Conservation (phyloP, 64 coral and sea anemone genomes). For the Platygyra sinensis region DNA sequence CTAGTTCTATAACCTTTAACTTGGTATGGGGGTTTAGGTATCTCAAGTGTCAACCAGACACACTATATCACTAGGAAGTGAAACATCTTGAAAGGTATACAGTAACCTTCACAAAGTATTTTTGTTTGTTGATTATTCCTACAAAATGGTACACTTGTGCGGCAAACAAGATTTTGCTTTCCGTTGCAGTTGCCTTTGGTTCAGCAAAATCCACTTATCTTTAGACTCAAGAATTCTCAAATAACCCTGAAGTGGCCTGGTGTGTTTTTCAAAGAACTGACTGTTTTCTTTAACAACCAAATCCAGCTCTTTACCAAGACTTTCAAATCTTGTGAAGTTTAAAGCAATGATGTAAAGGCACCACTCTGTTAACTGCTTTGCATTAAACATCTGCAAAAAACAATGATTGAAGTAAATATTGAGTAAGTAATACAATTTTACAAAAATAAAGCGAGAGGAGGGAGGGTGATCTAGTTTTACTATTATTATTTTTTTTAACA, state of each 20-base stretch:
- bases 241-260: conserved; percentile 27
- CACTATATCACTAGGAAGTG: too few species aligned
- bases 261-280: conserved; percentile 40
- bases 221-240: background rate
- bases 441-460: background rate
- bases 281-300: conserved; percentile 22
- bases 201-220: background rate
- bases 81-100: too few species aligned
- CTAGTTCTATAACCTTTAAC: too few species aligned
- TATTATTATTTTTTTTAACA: too few species aligned
- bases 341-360: conserved; percentile 51
- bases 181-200: background rate
- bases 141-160: background rate
- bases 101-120: too few species aligned
- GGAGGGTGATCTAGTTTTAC: too few species aligned
- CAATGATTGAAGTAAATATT: background rate
- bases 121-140: background rate
- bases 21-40: too few species aligned
- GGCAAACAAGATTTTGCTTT: background rate
- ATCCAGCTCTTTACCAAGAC: conserved; percentile 6
- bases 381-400: conserved; percentile 38
- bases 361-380: conserved; percentile 29
- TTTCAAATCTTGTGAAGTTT: conserved; percentile 22
- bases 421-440: background rate
- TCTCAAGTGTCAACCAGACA: too few species aligned